These are phyloP conservation scores for Pithys albifrons DNA, from an alignment of 2,113 vertebrate species.

Conservation along the genomic window DNA sequence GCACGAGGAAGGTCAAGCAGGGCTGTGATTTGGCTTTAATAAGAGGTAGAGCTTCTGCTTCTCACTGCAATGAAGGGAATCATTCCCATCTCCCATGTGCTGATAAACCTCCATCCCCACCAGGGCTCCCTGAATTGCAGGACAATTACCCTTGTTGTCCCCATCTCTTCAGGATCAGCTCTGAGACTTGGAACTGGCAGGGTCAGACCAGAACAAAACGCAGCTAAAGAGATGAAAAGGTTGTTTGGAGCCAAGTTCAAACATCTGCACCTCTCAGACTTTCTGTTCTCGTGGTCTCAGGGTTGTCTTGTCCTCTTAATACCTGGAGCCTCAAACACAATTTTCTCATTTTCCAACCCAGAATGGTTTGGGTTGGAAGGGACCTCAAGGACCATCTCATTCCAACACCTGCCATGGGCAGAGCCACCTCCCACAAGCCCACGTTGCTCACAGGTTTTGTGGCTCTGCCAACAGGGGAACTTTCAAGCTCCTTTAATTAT, in stretches of 20 bases:
- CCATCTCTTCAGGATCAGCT: neutral
- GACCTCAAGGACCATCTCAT: neutral
- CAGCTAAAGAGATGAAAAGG: neutral
- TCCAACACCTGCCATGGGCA: neutral
- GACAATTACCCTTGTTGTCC: neutral
- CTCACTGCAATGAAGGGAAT: neutral
- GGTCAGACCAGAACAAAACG: neutral
- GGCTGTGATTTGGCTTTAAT: neutral
- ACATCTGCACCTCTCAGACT: neutral
- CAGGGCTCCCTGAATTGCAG: neutral
- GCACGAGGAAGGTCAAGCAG: neutral
- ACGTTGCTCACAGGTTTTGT: neutral
- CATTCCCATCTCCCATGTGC: rapidly evolving
- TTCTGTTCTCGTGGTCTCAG: neutral
- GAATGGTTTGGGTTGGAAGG: neutral
- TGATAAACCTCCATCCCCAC: neutral
- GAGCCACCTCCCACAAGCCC: neutral
- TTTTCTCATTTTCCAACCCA: neutral
- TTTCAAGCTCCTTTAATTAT: neutral
- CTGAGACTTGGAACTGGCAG: neutral
- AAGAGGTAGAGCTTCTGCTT: neutral
- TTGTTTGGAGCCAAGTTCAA: neutral
- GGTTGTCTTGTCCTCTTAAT: neutral
- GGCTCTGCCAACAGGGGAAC: neutral
- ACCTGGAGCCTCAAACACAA: neutral